Conservation (phyloP, 1,140 invertebrate species). For the Drosophila jambulina region DNA sequence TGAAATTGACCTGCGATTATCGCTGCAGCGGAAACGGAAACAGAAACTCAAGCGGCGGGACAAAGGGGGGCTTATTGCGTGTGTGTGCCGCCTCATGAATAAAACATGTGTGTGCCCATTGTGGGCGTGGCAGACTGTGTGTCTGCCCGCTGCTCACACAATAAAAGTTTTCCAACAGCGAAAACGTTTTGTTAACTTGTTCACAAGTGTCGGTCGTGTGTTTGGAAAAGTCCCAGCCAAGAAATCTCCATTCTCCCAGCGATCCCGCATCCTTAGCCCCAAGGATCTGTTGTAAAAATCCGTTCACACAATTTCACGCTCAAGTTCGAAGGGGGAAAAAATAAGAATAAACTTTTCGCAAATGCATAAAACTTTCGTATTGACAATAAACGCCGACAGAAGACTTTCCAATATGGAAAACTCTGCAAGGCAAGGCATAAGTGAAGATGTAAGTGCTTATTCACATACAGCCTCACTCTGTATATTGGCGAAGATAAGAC, state of each 20-base stretch:
- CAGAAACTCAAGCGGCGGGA: conserved; percentile 28
- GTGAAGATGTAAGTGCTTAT: conserved; percentile 23
- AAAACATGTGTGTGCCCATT: conserved; percentile 40
- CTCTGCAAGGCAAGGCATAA: background rate
- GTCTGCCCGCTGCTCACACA: conserved; percentile 28
- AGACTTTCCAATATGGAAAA: conserved; percentile 53
- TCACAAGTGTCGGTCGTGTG: conserved; percentile 50
- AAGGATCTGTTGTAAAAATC: conserved; percentile 64
- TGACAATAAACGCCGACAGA: conserved; percentile 72
- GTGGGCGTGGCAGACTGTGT: conserved; percentile 21
- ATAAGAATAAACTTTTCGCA: conserved; percentile 58
- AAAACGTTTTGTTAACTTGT: conserved; percentile 74
- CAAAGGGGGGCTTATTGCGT: conserved; percentile 29
- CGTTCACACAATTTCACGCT: conserved; percentile 71
- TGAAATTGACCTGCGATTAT: conserved; percentile 80
- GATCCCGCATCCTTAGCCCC: conserved; percentile 46
- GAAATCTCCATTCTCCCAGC: conserved; percentile 20
- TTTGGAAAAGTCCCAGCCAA: conserved; percentile 36
- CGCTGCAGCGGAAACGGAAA: conserved; percentile 53
- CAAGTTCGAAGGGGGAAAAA: conserved; percentile 33
- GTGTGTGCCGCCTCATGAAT: conserved; percentile 64
- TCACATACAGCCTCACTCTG: conserved; percentile 29
- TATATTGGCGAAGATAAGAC: conserved; percentile 46
- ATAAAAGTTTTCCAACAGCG: conserved; percentile 61
- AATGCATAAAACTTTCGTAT: conserved; percentile 78